Percentiles rank a stretch among this genome's conserved stretches.
phyloP scores from a whole-genome alignment of 2,888 invertebrate species.

The Rhagonycha fulva region DNA sequence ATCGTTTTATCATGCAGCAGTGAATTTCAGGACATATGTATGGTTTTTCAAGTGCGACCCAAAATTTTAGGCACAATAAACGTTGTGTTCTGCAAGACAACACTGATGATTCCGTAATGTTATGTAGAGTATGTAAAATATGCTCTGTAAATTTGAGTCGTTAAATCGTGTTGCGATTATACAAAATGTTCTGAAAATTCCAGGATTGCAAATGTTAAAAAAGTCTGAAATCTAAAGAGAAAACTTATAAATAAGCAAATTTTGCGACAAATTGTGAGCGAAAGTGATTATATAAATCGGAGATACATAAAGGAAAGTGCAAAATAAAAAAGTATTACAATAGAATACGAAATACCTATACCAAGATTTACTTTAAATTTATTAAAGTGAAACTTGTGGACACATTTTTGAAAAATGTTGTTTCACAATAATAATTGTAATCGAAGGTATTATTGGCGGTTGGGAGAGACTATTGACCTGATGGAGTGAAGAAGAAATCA shows the following conservation, averaged over 20 bases:
- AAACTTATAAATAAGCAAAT: conserved; percentile 9
- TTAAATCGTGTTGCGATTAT: too few species aligned
- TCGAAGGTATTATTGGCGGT: background rate
- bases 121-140: too few species aligned
- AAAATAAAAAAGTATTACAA: background rate
- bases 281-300: conserved; percentile 18
- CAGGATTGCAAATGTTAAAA: background rate
- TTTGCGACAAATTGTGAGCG: conserved; percentile 16
- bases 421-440: background rate
- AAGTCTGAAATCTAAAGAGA: conserved; percentile 6
- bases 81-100: too few species aligned
- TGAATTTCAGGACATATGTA: too few species aligned
- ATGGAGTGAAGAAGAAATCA: conserved; percentile 10
- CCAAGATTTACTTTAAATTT: background rate
- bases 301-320: background rate
- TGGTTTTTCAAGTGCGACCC: too few species aligned
- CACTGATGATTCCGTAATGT: too few species aligned
- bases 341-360: background rate
- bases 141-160: too few species aligned
- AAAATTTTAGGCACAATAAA: too few species aligned
- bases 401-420: background rate
- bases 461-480: conserved; percentile 2
- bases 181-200: background rate
- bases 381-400: background rate
- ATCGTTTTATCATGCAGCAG: background rate